Base-by-base conservation (phyloP, 2,888 invertebrate species). In the Eupeodes latifasciatus region DNA sequence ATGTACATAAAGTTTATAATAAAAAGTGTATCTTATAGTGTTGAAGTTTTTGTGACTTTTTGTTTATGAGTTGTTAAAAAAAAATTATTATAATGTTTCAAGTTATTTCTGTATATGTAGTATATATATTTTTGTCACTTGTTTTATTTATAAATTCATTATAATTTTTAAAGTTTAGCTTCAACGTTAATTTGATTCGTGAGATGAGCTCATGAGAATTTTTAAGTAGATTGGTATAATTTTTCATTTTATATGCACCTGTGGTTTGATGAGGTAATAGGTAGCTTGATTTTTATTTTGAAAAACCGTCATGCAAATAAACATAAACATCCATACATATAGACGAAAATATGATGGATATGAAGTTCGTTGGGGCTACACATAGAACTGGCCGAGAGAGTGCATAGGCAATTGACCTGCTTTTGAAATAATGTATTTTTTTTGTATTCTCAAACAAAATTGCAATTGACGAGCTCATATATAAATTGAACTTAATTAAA, bases 401-500 rank as follows among this genome's bases (percentile, higher is more conserved):
- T 76, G 79, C 86, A 78, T 79, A 72, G 76, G 77, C 81, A 78
- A 78, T 87, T 83, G 87, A 87, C 87, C 87, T 80, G 84, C 55
- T 87, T 87, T 84, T 47, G 59, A 34, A 59, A 47, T n/a, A 16
- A 16, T 71, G 2, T 55, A 27, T 71, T 40, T 51, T 14, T 62
- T 5, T 47, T 51, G 34, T 27, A 27, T 55, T 71, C 16, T 84
- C 51, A 66, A 74, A 78, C 44, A 57, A 69, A 44, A 55, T 36
- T 57, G 49, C 76, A 80, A 80, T 80, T 83, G 71, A 87, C 61
- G 71, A 59, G 79, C 57, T 71, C 59, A 34, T 83, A 34, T 83
- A 66, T 78, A 78, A 85, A 81, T 81, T 85, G 81, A 85, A 85
- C 74, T 72, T 85, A 85, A 85, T 85, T 85, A 85, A 81, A 40